These are phyloP conservation scores for Albula goreensis DNA, from an alignment of 2,113 vertebrate genomes.

Conservation along the genomic window DNA sequence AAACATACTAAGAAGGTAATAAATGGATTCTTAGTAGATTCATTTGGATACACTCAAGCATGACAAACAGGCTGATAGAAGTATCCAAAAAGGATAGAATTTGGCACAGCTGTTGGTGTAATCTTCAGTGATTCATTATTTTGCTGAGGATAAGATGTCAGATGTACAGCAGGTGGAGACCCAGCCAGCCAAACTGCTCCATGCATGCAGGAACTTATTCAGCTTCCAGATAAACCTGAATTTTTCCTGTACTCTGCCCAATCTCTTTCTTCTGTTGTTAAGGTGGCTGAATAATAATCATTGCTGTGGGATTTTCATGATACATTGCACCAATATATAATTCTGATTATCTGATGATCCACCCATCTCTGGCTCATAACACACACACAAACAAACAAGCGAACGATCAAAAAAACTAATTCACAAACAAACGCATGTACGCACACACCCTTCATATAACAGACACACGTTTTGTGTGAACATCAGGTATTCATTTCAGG, in stretches of 20 bases:
- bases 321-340: constrained; percentile 60
- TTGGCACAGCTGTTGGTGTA: constrained; percentile 5
- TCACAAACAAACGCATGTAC: constrained; percentile 33
- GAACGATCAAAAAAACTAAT: no score
- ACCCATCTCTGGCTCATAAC: constrained; percentile 59
- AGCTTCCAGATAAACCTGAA: background rate
- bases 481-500: constrained; percentile 56
- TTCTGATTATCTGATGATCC: constrained; percentile 67
- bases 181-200: background rate
- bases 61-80: constrained; percentile 56
- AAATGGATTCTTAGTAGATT: constrained; percentile 71
- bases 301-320: constrained; percentile 47
- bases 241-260: background rate
- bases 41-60: constrained; percentile 58
- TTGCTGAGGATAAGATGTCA: constrained; percentile 16
- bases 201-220: background rate
- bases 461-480: constrained; percentile 14
- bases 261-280: constrained; percentile 23
- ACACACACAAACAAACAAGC: no score
- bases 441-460: constrained; percentile 44
- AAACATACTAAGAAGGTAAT: constrained; percentile 47
- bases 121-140: constrained; percentile 39
- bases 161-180: background rate
- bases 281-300: constrained; percentile 55
- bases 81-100: background rate